Evolutionary conservation across 2,113 vertebrate genomes (phyloP), one percentile per base, ranked within the genome.

Genomic region (Eubucco bourcierii): DNA sequence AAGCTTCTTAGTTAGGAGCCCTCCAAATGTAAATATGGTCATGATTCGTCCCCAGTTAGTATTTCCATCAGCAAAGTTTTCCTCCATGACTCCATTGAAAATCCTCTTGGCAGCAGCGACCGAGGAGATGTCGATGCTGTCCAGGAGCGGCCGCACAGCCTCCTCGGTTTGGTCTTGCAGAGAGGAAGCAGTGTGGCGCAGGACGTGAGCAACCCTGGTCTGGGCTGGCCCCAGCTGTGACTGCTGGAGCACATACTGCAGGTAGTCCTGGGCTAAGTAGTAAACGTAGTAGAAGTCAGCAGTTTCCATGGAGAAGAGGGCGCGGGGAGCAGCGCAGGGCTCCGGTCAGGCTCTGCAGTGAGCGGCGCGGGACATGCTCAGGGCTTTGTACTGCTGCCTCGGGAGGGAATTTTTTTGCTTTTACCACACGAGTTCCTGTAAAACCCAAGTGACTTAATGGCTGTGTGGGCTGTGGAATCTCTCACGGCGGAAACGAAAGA

Each of bases 31-130:
- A 74, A 98, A 98, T 72, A 98, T 88, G 25, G 98, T 98, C 88
- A 96, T 97, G 59, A 98, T 98, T 71, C 98, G 86, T 25, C 98
- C 98, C 98, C 98, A 98, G 95, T 98, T 98, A 33, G 97, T 88
- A 67, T 95, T 75, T 50, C 98, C 98, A 4, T 98, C 98, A 25
- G 97, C 96, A 73, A 98, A 98, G 34, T 98, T 96, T 55, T 96
- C 91, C 8, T 96, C 94, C 97, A 98, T 97, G 78, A 98, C 97
- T 8, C 95, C 91, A 0, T 81, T 94, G 94, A 98, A 98, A 47
- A 98, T 93, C 17, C 61, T 60, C 34, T 90, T 93, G 86, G 97
- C 97, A 1, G 17, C 79, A 5, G 96, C 97, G 6, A 97, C 52
- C 1, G 97, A 97, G 10, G 5, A 64, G 7, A 98, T 93, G 9